These are phyloP conservation scores for Acheta domesticus DNA, from an alignment of 2,888 invertebrate genomes.

Conservation along the genomic window DNA sequence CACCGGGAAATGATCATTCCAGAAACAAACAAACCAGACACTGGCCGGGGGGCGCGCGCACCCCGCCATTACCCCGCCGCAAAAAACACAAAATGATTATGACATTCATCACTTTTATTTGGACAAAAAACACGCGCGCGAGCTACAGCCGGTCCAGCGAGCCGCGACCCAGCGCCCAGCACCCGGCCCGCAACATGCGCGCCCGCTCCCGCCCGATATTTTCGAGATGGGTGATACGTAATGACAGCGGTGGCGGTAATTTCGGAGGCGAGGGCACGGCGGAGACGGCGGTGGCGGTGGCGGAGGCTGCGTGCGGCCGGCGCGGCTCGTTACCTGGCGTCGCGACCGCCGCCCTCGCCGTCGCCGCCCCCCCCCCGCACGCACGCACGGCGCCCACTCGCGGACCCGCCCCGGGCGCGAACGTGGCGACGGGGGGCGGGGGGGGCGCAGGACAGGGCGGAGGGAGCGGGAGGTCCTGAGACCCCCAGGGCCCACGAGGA, in stretches of 20 bases:
- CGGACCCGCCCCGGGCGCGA: not conserved
- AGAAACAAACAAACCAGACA: constrained; percentile 18
- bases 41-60: not conserved
- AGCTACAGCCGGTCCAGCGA: constrained; percentile 1
- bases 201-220: constrained; percentile 1
- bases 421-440: not conserved
- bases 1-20: constrained; percentile 18
- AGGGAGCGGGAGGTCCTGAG: not conserved
- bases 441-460: not conserved
- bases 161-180: not conserved
- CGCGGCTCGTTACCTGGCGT: not conserved
- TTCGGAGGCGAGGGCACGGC: not conserved
- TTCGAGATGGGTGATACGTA: not conserved
- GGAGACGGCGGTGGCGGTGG: not conserved
- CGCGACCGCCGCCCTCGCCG: not conserved
- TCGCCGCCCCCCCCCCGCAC: not conserved
- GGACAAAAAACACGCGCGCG: not conserved
- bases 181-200: not conserved
- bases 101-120: constrained; percentile 18
- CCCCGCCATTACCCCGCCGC: not conserved
- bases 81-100: constrained; percentile 9
- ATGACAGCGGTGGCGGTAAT: constrained; percentile 18
- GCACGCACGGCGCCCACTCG: not conserved
- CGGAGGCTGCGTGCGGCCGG: not conserved
- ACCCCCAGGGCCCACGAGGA: too few species aligned